Base-by-base conservation (phyloP, 2,888 invertebrate genomes). In the Dastarcus helophoroides region DNA sequence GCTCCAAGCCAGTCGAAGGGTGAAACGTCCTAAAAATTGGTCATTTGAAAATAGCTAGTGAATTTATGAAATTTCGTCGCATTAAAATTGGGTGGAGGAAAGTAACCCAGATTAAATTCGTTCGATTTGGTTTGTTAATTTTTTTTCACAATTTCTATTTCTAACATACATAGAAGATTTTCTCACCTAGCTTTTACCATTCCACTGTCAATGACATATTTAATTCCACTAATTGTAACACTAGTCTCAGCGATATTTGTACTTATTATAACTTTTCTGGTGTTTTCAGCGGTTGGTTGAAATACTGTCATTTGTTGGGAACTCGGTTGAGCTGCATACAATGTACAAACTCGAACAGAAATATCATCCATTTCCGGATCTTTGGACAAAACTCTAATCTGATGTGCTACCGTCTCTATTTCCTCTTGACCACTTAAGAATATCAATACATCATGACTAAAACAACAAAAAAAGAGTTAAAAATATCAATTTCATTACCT, bases 211-310 rank as follows among this genome's bases (percentile, higher is more conserved):
- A 95, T 79, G 6, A 95, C 89, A 63, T 77, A 84, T 48, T 82
- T 81, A 42, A 95, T 83, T 30, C 88, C 84, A 32, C 82, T 82
- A 45, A 98, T 95, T 0, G 97, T 98, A 14, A 98, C 76, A 2
- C 95, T 97, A 0, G 97, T 91, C 65, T 98, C 98, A 0, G 98
- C 97, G 40, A 98, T 88, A 59, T 98, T 98, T 15, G 98, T 98
- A 4, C 94, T 81, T 27, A 98, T 68, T 14, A 98, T 79, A 13
- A 97, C 77, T 66, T 97, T 98, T 31, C 97, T 69, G 10, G 75
- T 75, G 35, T 79, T 80, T 3, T 70, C 62, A 2, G 82, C 76
- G 2, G 79, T 69, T 1, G 73, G 69, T 36, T 74, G 68, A 67
- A 94, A 94, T 11, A 88, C 90, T 53, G 80, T 79, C 51, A 93